These are phyloP conservation scores for Zaprionus nigranus DNA, from an alignment of 1,140 invertebrate genomes.

Conservation along the genomic window DNA sequence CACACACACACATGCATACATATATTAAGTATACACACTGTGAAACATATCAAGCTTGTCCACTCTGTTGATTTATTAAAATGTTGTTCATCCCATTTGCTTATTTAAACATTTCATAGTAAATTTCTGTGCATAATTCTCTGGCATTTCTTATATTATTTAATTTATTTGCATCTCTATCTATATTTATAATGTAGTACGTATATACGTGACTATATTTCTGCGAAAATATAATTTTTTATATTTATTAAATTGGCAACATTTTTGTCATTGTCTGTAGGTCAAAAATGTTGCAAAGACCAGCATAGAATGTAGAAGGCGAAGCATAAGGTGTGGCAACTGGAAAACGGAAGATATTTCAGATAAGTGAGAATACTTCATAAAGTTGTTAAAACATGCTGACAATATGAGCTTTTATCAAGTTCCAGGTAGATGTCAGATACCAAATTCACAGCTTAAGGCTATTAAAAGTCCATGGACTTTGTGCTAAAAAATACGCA, in stretches of 20 bases:
- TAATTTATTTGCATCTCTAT: slow-evolving; percentile 46
- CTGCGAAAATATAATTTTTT: not conserved
- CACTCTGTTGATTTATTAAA: slow-evolving; percentile 50
- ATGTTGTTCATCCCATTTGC: slow-evolving; percentile 33
- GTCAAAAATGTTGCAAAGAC: slow-evolving; percentile 50
- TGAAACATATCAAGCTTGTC: slow-evolving; percentile 5
- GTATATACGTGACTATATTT: slow-evolving; percentile 9
- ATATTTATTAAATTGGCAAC: slow-evolving; percentile 41
- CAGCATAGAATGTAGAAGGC: not conserved
- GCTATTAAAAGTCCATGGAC: slow-evolving; percentile 1
- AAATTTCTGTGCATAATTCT: slow-evolving; percentile 37
- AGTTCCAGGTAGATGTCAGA: not conserved
- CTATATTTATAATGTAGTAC: slow-evolving; percentile 14
- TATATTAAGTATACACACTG: not conserved
- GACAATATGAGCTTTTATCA: slow-evolving; percentile 3
- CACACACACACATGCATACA: slow-evolving; percentile 35
- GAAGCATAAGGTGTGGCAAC: not conserved
- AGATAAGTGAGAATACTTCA: slow-evolving; percentile 16
- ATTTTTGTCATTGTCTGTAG: slow-evolving; percentile 55
- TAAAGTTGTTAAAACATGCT: slow-evolving; percentile 3
- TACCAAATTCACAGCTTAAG: not conserved
- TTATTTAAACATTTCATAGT: slow-evolving; percentile 25
- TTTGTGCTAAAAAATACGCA: slow-evolving; percentile 7
- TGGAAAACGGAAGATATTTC: slow-evolving; percentile 3
- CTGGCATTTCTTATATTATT: slow-evolving; percentile 50